Evolutionary conservation across 2,888 invertebrate species (phyloP), one percentile per base, ranked within the genome.

Genomic region (Augiades crinisus): DNA sequence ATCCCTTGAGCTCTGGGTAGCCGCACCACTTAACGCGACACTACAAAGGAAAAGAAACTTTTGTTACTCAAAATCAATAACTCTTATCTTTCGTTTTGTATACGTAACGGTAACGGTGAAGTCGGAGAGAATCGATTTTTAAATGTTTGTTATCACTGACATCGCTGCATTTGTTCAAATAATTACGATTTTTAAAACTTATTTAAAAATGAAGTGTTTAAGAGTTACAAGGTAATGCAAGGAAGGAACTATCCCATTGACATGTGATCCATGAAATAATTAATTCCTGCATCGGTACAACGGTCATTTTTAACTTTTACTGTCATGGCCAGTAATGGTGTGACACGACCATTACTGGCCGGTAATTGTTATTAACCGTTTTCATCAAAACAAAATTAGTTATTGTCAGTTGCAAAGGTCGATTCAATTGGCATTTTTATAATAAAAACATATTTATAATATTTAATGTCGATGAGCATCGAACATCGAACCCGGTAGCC

Each of bases 21-120:
- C 79, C 41, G 24, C 41, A 49, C 38, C 83, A 85, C 85, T 85
- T 84, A 84, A 73, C 77, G 81, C 73, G 63, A 64, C 59, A 68
- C 70, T 70, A 77, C 80, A 80, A 85, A 81, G 75, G 72, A 57
- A 67, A 65, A 50, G 37, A 55, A 56, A 57, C 34, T 49, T 41
- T 49, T 49, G 41, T 49, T 49, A 27, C 41, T 59, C 67, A 77
- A 78, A 83, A 76, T 81, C 79, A 78, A 81, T 82, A 78, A 65
- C 59, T 61, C 68, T 79, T 81, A 81, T 80, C 81, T 80, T 61
- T 55, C 56, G 71, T 74, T 78, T 10, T 77, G 75, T 78, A 66
- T 72, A 70, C 65, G 65, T 79, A 81, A 81, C 80, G 72, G 78
- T 75, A 64, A 62, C 63, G 62, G 67, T 61, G 61, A 47, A 65